A percentile compares a stretch with the other conserved stretches of the same genome.
These are phyloP conservation scores for Nebria brevicollis DNA, from an alignment of 2,888 invertebrate species.

Conservation along the genomic window DNA sequence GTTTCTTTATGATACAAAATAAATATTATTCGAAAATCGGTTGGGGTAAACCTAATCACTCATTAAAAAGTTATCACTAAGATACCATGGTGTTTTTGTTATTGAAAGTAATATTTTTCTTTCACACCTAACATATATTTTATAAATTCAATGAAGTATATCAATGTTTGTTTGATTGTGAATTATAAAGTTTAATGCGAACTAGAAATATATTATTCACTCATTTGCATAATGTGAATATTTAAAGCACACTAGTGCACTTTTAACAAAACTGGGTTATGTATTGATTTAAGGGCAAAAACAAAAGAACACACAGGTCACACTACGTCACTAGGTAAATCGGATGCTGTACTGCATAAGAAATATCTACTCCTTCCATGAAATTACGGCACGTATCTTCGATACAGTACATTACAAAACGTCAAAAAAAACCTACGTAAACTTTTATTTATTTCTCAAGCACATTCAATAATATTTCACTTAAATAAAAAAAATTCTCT, in stretches of 20 bases:
- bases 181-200: background rate
- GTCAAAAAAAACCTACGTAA: background rate
- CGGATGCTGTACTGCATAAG: constrained; percentile 20
- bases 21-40: too few relatives aligned
- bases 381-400: background rate
- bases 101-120: too few relatives aligned
- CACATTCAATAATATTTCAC: background rate
- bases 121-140: too few relatives aligned
- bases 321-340: constrained; percentile 9
- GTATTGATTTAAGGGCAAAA: constrained; percentile 24
- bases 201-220: background rate
- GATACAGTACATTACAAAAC: background rate
- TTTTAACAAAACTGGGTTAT: background rate
- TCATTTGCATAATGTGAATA: background rate
- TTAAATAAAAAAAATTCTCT: too few relatives aligned
- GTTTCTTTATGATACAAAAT: too few relatives aligned
- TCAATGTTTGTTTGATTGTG: background rate
- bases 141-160: background rate
- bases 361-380: background rate
- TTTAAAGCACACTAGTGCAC: background rate
- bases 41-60: too few relatives aligned
- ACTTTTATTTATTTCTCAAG: background rate
- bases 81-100: too few relatives aligned
- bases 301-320: constrained; percentile 18
- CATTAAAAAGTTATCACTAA: too few relatives aligned